A percentile compares a stretch with the other conserved stretches of the same genome.
Conservation (phyloP, 2,113 vertebrate genomes). For the Malurus elegans region DNA sequence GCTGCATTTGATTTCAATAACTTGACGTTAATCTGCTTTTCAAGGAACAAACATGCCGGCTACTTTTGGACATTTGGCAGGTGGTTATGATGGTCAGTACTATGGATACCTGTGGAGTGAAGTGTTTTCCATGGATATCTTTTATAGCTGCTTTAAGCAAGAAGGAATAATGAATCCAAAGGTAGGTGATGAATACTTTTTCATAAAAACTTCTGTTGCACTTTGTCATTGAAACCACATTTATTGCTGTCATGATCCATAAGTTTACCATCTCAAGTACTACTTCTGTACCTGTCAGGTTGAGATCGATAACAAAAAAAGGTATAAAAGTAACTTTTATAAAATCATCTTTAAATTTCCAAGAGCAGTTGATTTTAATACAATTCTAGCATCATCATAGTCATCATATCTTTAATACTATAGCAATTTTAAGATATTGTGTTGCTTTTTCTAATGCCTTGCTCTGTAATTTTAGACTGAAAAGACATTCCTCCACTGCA, state of each 20-base stretch:
- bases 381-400: background rate
- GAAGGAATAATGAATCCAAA: conserved; percentile 91
- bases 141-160: conserved; percentile 88
- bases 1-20: background rate
- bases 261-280: background rate
- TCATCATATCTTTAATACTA: background rate
- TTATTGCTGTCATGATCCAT: background rate
- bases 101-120: conserved; percentile 96
- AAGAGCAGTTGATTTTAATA: background rate
- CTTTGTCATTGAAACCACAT: background rate
- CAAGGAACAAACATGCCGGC: conserved; percentile 82
- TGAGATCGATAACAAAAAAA: background rate
- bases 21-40: conserved; percentile 15
- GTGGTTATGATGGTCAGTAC: conserved; percentile 93
- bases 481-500: background rate
- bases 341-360: background rate
- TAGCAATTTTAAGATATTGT: background rate
- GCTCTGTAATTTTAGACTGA: background rate
- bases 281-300: background rate
- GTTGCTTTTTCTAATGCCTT: background rate
- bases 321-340: background rate
- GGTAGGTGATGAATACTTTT: conserved; percentile 65
- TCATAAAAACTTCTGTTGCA: background rate
- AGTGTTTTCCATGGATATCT: conserved; percentile 94
- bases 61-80: conserved; percentile 85